Evolutionary conservation across 2,888 invertebrate species (phyloP), one percentile per base, ranked within the genome.

Genomic region (Ceramica pisi): DNA sequence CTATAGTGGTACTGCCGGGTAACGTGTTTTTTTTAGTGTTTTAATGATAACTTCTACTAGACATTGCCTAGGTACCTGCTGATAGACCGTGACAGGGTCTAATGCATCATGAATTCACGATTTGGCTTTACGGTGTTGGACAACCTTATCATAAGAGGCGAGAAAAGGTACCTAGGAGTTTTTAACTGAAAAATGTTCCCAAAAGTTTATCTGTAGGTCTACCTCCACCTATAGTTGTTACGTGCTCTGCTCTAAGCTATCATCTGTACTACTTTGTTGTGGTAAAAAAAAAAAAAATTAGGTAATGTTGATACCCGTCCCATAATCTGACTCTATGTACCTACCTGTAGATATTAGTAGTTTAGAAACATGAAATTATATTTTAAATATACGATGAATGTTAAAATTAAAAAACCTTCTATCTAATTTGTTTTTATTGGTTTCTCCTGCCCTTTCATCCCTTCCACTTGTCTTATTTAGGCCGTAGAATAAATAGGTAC

Each of bases 311-410:
- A 64, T 31, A 67, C 63, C 50, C 53, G 67, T 78, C 63, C 73
- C 51, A 67, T 67, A 71, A 64, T 35, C 38, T 41, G 51, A 68
- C 31, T 67, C 12, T 61, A 26, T 75, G 51, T 75, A 69, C 21
- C 21, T 63, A 50, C 48, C 23, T 55, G 55, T 78, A 64, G 74
- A 61, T 67, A 63, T 61, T 59, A 66, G 62, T 60, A 55, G 31
- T 31, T 5, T 72, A 57, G 50, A 67, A 60, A 60, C 38, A 23
- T 64, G 55, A 63, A 67, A 67, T 67, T 67, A 63, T 72, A 60
- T 73, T 78, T 77, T 60, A 77, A 78, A 71, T 78, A 78, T 44
- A 38, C 46, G 53, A 72, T 77, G 48, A 73, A 78, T 73, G 79
- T 78, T 77, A 67, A 51, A n/a, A 78, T 73, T 26, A 26, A 55